Evolutionary conservation across 2,113 vertebrate species (phyloP).

Genomic region (Dicentrarchus labrax): DNA sequence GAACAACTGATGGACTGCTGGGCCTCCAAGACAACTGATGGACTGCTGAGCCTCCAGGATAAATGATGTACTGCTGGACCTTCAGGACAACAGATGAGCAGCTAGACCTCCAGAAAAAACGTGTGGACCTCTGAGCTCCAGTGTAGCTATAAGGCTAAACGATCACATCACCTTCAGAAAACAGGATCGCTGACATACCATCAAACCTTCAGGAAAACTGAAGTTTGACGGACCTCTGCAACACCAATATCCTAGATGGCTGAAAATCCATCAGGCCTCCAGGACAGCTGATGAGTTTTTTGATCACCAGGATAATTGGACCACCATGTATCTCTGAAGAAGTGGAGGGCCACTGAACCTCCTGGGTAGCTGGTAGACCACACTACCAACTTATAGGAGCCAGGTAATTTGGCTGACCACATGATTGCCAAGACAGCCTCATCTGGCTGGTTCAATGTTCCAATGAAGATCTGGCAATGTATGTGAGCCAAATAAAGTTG

Average conservation of each 20-base stretch:
- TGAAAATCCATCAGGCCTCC: conserved; percentile 25
- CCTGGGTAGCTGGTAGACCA: not conserved
- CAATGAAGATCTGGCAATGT: not conserved
- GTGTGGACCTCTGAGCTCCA: not conserved
- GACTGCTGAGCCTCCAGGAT: no score
- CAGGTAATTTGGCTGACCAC: not conserved
- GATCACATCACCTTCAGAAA: not conserved
- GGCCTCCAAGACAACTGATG: no score
- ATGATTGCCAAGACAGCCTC: not conserved
- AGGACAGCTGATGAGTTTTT: not conserved
- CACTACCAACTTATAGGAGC: not conserved
- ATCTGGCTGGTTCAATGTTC: not conserved
- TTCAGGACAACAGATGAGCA: no score
- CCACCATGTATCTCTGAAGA: not conserved
- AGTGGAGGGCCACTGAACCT: not conserved
- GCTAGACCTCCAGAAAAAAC: no score
- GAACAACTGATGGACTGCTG: not conserved
- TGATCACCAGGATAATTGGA: not conserved
- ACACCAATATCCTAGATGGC: conserved; percentile 31
- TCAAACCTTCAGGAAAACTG: not conserved
- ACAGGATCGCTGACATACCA: not conserved
- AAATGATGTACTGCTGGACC: no score
- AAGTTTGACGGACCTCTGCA: not conserved
- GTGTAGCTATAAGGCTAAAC: not conserved
- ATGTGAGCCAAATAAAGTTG: no score